Base-by-base conservation (phyloP, 2,797 vertebrate genomes). In the Manis pentadactyla region DNA sequence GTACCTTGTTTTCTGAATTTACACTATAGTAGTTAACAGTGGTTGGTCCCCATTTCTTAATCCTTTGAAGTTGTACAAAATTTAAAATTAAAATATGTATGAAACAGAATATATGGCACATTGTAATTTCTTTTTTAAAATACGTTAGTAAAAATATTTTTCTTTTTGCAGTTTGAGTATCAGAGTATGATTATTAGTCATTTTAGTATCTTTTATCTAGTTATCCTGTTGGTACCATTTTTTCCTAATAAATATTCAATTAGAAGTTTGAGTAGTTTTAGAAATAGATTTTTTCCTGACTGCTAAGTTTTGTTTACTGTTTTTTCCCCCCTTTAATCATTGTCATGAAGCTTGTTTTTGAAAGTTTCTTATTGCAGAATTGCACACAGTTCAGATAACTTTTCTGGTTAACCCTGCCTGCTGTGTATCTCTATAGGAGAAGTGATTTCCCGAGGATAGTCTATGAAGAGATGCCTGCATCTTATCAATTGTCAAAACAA, bases 281-380 rank as follows among this genome's bases (percentile, higher is more conserved):
- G 49, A 79, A 85, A 46, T 86, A 69, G 17, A 6, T 39, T 75
- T 96, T 92, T 77, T 68, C 2, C 68, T 23, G 51, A 81, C 21
- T 64, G 15, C 12, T 83, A 34, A 74, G 25, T 64, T 94, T 92
- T 71, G 13, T 87, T 87, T 51, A 68, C 29, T 93, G 13, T 64
- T 78, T 88, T 68, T 77, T 46, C 11, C 11, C 42, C 68, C 8
- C 15, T 95, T 83, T 71, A 63, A 57, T 96, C 31, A 25, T 94
- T 23, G 13, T 64, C 23, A 68, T 86, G 79, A 1, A 7, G 8
- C 68, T 94, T 88, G 49, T 39, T 94, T 96, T 95, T 29, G 0
- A 95, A 93, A 79, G 25, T 91, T 95, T 90, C 34, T 94, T 95
- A 34, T 39, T 95, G 18, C 7, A 88, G 64, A 97, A 66, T 71